Conservation (phyloP, 1,140 invertebrate genomes). For the Subanguina moxae region DNA sequence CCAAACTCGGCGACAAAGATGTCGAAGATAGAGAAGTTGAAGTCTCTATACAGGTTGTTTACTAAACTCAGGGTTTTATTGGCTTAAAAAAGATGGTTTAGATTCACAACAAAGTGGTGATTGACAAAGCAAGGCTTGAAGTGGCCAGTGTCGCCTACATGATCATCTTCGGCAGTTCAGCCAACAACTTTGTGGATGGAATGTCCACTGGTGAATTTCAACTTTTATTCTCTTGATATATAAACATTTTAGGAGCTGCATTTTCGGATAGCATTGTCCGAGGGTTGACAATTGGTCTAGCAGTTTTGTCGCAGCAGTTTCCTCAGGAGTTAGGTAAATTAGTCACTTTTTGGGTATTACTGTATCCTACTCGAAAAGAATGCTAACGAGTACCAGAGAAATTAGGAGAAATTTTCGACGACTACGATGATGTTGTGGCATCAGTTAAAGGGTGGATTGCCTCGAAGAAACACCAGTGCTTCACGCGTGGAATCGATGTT, state of each 20-base stretch:
- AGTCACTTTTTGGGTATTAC: not conserved
- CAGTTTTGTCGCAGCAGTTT: constrained; percentile 71
- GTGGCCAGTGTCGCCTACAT: constrained; percentile 60
- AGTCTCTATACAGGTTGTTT: constrained; percentile 33
- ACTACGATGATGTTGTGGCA: no score
- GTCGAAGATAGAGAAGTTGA: constrained; percentile 27
- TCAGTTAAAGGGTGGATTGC: no score
- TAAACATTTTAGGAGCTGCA: constrained; percentile 64
- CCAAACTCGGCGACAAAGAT: not conserved
- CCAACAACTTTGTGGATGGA: constrained; percentile 72
- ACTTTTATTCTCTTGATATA: not conserved
- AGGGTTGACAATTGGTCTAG: constrained; percentile 68
- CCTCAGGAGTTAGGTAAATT: constrained; percentile 68
- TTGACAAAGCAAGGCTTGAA: constrained; percentile 46
- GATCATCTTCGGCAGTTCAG: constrained; percentile 70
- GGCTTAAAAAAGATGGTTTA: no score
- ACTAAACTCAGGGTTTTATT: no score
- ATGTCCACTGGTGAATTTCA: constrained; percentile 63
- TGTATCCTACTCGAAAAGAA: no score
- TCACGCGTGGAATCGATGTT: no score
- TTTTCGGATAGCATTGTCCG: constrained; percentile 67
- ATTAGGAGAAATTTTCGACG: no score
- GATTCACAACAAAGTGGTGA: constrained; percentile 43
- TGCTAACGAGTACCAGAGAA: no score
- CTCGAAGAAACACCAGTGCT: no score